Conservation (phyloP, 2,888 invertebrate species). For the Eustalomyia histrio region DNA sequence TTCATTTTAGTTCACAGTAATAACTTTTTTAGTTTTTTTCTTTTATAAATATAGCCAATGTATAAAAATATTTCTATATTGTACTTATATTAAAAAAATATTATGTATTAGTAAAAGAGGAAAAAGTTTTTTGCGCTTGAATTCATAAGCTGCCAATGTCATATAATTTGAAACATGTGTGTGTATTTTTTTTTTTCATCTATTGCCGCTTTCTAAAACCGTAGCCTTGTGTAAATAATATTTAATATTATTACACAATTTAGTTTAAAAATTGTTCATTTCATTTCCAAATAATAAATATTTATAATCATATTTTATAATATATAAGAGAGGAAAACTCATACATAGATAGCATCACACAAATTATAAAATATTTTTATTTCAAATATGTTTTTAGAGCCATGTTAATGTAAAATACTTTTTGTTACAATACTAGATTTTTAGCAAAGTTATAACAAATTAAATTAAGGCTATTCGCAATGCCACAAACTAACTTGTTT, state of each 20-base stretch:
- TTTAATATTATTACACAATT: constrained; percentile 35
- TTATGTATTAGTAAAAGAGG: background rate
- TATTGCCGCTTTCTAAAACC: background rate
- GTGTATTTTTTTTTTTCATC: constrained; percentile 18
- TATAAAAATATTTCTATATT: constrained; percentile 40
- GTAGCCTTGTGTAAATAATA: constrained; percentile 28
- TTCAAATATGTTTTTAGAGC: background rate
- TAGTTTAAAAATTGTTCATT: background rate
- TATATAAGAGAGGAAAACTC: background rate
- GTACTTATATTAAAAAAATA: constrained; percentile 10
- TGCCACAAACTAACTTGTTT: no score
- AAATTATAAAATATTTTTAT: background rate
- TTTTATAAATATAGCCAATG: constrained; percentile 32
- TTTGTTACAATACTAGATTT: no score
- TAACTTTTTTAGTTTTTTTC: background rate
- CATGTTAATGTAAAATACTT: background rate
- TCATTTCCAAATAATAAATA: constrained; percentile 2
- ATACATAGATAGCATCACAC: background rate
- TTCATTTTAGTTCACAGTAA: constrained; percentile 32
- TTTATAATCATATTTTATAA: background rate
- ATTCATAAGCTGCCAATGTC: constrained; percentile 54
- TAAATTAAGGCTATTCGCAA: no score
- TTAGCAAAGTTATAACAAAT: no score
- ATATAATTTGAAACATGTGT: constrained; percentile 51
- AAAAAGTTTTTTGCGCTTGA: constrained; percentile 42